Percentiles rank a stretch among this genome's conserved stretches.
Evolutionary conservation across 1,140 invertebrate species (phyloP).

Genomic region (Drosophila santomea): DNA sequence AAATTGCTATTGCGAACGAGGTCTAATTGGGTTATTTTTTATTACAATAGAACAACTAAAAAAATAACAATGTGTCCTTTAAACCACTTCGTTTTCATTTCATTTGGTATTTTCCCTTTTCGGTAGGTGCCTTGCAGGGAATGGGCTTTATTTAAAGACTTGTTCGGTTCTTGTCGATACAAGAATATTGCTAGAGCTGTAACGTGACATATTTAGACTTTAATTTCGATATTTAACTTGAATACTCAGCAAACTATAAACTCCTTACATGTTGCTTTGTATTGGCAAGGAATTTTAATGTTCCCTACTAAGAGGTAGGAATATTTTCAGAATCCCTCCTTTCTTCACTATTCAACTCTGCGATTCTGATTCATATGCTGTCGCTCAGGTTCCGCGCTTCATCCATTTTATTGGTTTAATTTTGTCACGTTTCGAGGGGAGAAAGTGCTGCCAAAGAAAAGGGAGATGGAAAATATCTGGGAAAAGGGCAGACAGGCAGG

Average conservation of each 20-base stretch:
- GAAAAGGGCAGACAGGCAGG: conserved; percentile 5
- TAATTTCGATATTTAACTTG: background rate
- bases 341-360: background rate
- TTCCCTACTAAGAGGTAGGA: background rate
- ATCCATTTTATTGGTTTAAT: conserved; percentile 61
- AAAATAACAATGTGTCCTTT: no score
- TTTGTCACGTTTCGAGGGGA: conserved; percentile 67
- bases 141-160: no score
- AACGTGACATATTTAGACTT: no score
- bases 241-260: background rate
- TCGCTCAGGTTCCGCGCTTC: conserved; percentile 3
- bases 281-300: background rate
- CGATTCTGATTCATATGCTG: conserved; percentile 15
- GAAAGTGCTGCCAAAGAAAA: conserved; percentile 27
- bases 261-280: background rate
- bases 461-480: conserved; percentile 1
- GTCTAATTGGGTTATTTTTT: no score
- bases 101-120: no score
- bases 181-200: no score
- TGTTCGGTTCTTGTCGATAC: no score
- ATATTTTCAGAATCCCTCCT: background rate
- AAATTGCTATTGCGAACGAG: no score
- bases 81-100: no score
- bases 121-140: no score
- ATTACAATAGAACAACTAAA: no score